phyloP scores from a whole-genome alignment of 2,888 invertebrate species.

The Nysson spinosus region DNA sequence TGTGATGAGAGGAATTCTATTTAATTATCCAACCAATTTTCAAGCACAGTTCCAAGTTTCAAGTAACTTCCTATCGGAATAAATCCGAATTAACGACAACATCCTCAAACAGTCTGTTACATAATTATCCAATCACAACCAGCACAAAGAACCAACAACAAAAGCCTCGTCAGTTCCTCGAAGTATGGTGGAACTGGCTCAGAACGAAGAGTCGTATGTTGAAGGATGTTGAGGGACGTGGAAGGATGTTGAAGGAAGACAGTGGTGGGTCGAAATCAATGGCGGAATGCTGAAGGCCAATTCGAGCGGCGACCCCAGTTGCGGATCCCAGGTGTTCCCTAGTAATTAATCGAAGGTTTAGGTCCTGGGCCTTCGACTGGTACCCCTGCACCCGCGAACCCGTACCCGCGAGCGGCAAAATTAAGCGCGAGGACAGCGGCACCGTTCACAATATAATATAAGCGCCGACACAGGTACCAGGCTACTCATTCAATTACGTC shows the following conservation, averaged over 20 bases:
- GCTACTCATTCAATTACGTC: constrained; percentile 76
- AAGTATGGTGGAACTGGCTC: too few relatives aligned
- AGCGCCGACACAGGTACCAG: constrained; percentile 59
- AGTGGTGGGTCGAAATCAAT: constrained; percentile 40
- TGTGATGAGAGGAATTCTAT: too few relatives aligned
- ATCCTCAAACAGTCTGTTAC: too few relatives aligned
- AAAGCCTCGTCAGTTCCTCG: too few relatives aligned
- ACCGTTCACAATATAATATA: constrained; percentile 52
- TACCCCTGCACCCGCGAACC: constrained; percentile 29
- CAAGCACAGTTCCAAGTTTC: too few relatives aligned
- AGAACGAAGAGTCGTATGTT: background rate
- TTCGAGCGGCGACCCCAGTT: constrained; percentile 39
- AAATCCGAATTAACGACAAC: too few relatives aligned
- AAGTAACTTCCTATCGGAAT: too few relatives aligned
- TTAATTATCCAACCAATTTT: too few relatives aligned
- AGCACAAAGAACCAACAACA: too few relatives aligned
- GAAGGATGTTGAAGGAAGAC: background rate
- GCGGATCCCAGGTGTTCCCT: constrained; percentile 64
- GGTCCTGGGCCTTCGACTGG: constrained; percentile 28
- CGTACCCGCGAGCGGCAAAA: constrained; percentile 63
- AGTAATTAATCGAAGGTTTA: constrained; percentile 72
- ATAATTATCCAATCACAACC: too few relatives aligned
- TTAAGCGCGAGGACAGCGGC: constrained; percentile 64
- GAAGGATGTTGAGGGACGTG: background rate
- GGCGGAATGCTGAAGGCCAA: constrained; percentile 52